A percentile compares a stretch with the other conserved stretches of the same genome.
These are phyloP conservation scores for Drosophila silvestris DNA, from an alignment of 2,888 invertebrate genomes.

Conservation along the genomic window DNA sequence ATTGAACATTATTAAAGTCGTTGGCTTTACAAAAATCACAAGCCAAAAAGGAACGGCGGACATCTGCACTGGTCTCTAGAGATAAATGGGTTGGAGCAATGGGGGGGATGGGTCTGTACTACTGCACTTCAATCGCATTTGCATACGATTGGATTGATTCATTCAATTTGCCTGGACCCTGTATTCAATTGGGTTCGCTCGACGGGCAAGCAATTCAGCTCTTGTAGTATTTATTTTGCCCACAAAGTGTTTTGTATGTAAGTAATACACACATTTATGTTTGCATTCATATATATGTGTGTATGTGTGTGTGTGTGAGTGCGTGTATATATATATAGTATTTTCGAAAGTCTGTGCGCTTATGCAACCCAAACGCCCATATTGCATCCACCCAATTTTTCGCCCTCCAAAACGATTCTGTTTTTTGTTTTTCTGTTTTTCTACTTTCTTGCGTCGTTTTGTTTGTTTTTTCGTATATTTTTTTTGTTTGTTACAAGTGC, in stretches of 20 bases:
- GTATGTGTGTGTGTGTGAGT: neutral
- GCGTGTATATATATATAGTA: neutral
- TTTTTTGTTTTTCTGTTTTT: conserved; percentile 40
- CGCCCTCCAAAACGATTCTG: conserved; percentile 18
- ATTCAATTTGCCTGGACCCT: conserved; percentile 57
- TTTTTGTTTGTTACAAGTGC: conserved; percentile 44
- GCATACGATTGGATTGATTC: conserved; percentile 65
- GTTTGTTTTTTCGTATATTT: conserved; percentile 13
- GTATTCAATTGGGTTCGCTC: conserved; percentile 41
- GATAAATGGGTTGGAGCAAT: neutral
- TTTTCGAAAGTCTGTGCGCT: conserved; percentile 8
- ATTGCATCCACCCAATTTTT: neutral
- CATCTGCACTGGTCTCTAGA: conserved; percentile 1
- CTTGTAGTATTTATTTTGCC: conserved; percentile 53
- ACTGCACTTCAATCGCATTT: conserved; percentile 68
- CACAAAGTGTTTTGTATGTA: conserved; percentile 56
- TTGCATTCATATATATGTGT: conserved; percentile 44
- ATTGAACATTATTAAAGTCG: conserved; percentile 25
- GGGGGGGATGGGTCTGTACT: neutral
- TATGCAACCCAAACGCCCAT: conserved; percentile 13
- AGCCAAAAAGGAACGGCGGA: conserved; percentile 7
- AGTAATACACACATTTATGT: conserved; percentile 55
- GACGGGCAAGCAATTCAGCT: conserved; percentile 61
- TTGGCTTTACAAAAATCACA: conserved; percentile 30
- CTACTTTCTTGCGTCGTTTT: conserved; percentile 49